Base-by-base conservation (phyloP, 37 sponge, comb jelly and placozoan genomes). In the Halichondria panicea region DNA sequence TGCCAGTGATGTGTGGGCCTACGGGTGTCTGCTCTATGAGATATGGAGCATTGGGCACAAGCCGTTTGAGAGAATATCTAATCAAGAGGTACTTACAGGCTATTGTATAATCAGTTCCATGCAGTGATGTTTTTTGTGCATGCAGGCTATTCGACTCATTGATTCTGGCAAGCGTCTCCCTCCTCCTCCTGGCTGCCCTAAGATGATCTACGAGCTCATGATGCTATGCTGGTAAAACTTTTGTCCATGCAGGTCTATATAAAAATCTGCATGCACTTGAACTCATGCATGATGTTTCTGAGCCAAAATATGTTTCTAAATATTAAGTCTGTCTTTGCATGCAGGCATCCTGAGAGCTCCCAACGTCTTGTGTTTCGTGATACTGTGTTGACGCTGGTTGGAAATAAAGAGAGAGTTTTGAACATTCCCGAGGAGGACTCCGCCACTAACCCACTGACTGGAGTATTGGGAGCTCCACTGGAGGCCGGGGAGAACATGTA, bases 1-100 rank as follows among this genome's bases (percentile, higher is more conserved):
- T 36, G 80, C 80, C 60, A 79, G 80, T 68, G 80, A 79, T 42
- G 80, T 79, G 22, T 79, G 80, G 80, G 69, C 70, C 55, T 79
- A 48, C 50, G 81, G 73, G 21, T 81, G 81, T 62, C 54, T 81
- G 28, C 43, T 81, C 48, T 71, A 81, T 71, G 81, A 81, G 55
- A 71, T 81, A 30, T 81, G 81, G 81, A 72, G 73, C 8, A 50
- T 81, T 15, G 81, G 81, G 63, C 40, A 40, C 30, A 71, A 81
- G 42, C 73, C 73, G n/a, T 81, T 72, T 38, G 41, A 57, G 13
- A 45, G 48, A 35, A 6, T 42, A n/a, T 32, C 56, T 15, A 79
- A 79, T 41, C 7, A 35, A 8, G 60, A 79, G 55, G 80, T 79
- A 37, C 4, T 30, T 22, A 35, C 22, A 8, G 41, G 22, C 12